Evolutionary conservation across 92 coral and sea anemone species (phyloP).

Genomic region (Epizoanthus rinbou): DNA sequence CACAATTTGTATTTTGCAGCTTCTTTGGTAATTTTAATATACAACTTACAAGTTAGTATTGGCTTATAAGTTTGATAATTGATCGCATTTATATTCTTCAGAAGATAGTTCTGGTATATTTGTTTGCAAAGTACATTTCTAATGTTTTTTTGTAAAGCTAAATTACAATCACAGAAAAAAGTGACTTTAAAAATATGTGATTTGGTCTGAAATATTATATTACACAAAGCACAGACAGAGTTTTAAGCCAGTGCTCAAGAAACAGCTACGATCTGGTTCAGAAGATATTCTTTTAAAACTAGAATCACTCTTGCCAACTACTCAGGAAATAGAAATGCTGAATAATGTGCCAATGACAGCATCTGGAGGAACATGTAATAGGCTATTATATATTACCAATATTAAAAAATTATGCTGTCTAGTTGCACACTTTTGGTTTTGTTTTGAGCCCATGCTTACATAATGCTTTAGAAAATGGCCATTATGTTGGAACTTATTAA

Average conservation of each 20-base stretch:
- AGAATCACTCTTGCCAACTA: constrained; percentile 1
- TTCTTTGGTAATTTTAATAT: constrained; percentile 29
- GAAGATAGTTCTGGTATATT: neutral
- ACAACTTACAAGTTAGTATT: constrained; percentile 16
- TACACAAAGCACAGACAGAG: neutral
- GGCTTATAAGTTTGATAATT: neutral
- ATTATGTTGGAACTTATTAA: constrained; percentile 28
- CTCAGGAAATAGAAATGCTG: neutral
- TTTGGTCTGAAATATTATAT: neutral
- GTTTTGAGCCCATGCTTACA: neutral
- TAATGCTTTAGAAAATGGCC: constrained; percentile 22
- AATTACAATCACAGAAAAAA: neutral
- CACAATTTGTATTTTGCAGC: neutral
- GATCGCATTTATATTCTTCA: neutral
- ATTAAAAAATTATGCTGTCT: neutral
- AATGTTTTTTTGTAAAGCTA: neutral
- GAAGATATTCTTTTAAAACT: neutral
- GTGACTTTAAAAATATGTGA: neutral
- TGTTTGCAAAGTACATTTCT: constrained; percentile 33
- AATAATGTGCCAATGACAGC: neutral
- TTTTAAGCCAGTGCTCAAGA: too few species aligned
- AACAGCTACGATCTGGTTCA: constrained; percentile 7
- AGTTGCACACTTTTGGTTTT: neutral
- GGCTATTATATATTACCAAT: neutral
- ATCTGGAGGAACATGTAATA: neutral